Conservation (phyloP, 2,888 invertebrate genomes). For the Beris chalybata region DNA sequence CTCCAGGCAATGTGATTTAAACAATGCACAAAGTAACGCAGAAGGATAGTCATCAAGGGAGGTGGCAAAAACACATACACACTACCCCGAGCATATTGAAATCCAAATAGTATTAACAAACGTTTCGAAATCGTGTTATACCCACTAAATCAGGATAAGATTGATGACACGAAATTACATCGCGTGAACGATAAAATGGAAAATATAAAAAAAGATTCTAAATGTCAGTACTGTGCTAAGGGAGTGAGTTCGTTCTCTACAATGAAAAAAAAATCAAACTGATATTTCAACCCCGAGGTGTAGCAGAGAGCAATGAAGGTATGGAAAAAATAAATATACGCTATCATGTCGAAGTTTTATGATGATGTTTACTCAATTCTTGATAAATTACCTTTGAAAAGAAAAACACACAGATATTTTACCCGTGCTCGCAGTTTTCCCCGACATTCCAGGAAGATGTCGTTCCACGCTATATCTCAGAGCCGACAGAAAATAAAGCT, state of each 20-base stretch:
- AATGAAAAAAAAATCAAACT: no score
- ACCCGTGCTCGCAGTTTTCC: conserved; percentile 5
- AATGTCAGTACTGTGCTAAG: no score
- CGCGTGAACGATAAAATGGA: conserved; percentile 18
- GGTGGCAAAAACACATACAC: no score
- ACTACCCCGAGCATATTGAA: no score
- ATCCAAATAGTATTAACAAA: no score
- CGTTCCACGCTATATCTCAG: background rate
- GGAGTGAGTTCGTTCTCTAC: no score
- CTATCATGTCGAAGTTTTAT: conserved; percentile 24
- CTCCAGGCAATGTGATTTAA: no score
- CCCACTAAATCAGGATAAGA: conserved; percentile 10
- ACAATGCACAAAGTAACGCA: no score
- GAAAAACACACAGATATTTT: conserved; percentile 12
- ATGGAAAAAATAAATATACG: conserved; percentile 3
- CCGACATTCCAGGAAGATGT: conserved; percentile 4
- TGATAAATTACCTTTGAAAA: conserved; percentile 31
- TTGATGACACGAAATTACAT: conserved; percentile 19
- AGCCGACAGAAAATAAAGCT: background rate
- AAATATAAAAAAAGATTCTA: conserved; percentile 7
- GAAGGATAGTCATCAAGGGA: no score
- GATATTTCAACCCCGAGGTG: no score
- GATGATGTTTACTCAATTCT: conserved; percentile 28
- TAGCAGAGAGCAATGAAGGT: no score
- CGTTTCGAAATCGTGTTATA: no score